Evolutionary conservation across 2,888 invertebrate genomes (phyloP), one percentile per base, ranked within the genome.

Genomic region (Lithophane leautieri): DNA sequence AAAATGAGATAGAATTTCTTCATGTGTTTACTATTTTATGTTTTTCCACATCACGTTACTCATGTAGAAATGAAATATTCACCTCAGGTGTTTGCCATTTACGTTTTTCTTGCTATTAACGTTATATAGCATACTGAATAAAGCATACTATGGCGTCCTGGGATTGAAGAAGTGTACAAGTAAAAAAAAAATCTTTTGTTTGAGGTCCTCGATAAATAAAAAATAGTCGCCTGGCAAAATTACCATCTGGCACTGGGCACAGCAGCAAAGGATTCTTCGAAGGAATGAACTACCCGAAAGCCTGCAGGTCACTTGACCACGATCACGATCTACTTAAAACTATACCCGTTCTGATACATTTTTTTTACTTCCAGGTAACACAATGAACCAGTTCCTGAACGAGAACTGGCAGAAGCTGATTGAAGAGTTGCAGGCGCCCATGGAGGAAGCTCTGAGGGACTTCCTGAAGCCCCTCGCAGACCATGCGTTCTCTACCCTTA

Each of bases 311-410:
- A 25, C 12, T 19, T 56, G 8, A 42, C 11, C 19, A 42, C 25
- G 4, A 25, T n/a, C 16, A 16, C 0, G 4, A 40, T 16, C 34
- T 47, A 28, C 4, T 4, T 42, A 1, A 50, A 42, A 76, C 19
- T 28, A 2, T 16, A 7, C 25, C 0, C 9, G 12, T 56, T 0
- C n/a, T 61, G 11, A 70, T 42, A 62, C 0, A 0, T 19, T 56
- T 40, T 0, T 7, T 22, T 28, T 14, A 8, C 8, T 76, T 66
- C n/a, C 90, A 97, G 98, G 98, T 47, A 96, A 97, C 34, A 97
- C 97, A 3, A 97, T 98, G 97, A 98, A 98, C 91, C 92, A 97
- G 50, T 98, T 98, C 90, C 92, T 98, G 40, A 98, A 98, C 89
- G 98, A 98, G 66, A 98, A 98, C 91, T 98, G 98, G 98, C 97